These are phyloP conservation scores for Chelmon rostratus DNA, from an alignment of 2,797 vertebrate genomes.

Conservation along the genomic window DNA sequence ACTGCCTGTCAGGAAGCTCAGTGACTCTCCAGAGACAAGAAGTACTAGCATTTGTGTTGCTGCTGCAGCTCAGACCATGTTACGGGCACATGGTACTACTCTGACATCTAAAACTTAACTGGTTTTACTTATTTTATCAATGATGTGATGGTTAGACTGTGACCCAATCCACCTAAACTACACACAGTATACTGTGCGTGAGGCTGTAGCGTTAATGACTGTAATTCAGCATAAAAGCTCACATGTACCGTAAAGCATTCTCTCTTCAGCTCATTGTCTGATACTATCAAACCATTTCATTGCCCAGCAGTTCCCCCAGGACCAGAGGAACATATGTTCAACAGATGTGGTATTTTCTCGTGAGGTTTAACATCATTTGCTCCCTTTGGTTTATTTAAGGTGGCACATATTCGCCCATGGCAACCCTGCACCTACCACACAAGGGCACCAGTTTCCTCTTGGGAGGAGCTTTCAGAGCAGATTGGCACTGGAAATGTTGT, in stretches of 20 bases:
- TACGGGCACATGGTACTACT: not conserved
- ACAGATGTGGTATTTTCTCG: conserved; percentile 52
- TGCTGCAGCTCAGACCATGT: not conserved
- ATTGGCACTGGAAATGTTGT: conserved; percentile 31
- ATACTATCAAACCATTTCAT: not conserved
- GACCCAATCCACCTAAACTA: not conserved
- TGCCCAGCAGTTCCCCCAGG: conserved; percentile 1
- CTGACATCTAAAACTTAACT: no score
- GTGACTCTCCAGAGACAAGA: not conserved
- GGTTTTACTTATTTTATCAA: no score
- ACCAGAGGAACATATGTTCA: conserved; percentile 34
- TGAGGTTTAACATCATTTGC: conserved; percentile 39
- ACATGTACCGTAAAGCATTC: not conserved
- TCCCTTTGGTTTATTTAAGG: conserved; percentile 41
- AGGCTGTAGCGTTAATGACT: not conserved
- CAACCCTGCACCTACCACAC: conserved; percentile 30
- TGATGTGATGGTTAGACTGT: not conserved
- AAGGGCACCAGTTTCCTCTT: conserved; percentile 38
- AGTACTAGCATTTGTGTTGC: not conserved
- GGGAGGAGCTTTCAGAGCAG: conserved; percentile 12
- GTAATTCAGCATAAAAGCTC: not conserved
- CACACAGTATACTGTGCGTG: not conserved
- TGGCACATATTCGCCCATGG: conserved; percentile 24
- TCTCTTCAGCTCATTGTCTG: not conserved
- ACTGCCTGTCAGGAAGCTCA: not conserved